Percentiles rank a stretch among this genome's conserved stretches.
Evolutionary conservation across 2,113 vertebrate genomes (phyloP).

Genomic region (Asarcornis scutulata): DNA sequence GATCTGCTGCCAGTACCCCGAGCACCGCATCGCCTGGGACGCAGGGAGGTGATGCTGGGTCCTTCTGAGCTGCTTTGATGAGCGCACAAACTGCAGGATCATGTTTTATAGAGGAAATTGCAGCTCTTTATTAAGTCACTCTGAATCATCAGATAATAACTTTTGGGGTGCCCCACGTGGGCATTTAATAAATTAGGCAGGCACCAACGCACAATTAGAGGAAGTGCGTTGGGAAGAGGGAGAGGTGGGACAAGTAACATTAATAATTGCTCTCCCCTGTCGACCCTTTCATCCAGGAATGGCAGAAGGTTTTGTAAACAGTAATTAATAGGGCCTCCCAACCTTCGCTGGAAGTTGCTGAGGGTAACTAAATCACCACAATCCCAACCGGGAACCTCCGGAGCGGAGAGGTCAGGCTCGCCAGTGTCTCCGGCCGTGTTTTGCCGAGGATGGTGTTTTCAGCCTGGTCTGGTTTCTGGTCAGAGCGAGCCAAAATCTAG

Average conservation of each 20-base stretch:
- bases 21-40: fast-evolving
- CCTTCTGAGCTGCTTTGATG: not conserved
- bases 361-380: constrained; percentile 37
- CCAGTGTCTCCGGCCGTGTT: not conserved
- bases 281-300: constrained; percentile 53
- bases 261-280: constrained; percentile 38
- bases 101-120: constrained; percentile 51
- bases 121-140: constrained; percentile 30
- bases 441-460: not conserved
- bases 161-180: constrained; percentile 38
- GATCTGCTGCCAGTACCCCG: not conserved
- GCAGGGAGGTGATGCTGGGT: not conserved
- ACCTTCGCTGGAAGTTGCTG: constrained; percentile 39
- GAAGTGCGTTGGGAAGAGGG: constrained; percentile 38
- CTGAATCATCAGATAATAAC: constrained; percentile 46
- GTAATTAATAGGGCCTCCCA: constrained; percentile 57
- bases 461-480: constrained; percentile 2
- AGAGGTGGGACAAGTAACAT: constrained; percentile 51
- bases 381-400: constrained; percentile 35
- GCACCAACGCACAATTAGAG: constrained; percentile 49
- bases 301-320: constrained; percentile 41
- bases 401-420: not conserved
- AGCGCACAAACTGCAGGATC: not conserved
- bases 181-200: constrained; percentile 53
- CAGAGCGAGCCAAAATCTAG: not conserved